phyloP scores from a whole-genome alignment of 2,888 invertebrate genomes.

The Lysandra bellargus region DNA sequence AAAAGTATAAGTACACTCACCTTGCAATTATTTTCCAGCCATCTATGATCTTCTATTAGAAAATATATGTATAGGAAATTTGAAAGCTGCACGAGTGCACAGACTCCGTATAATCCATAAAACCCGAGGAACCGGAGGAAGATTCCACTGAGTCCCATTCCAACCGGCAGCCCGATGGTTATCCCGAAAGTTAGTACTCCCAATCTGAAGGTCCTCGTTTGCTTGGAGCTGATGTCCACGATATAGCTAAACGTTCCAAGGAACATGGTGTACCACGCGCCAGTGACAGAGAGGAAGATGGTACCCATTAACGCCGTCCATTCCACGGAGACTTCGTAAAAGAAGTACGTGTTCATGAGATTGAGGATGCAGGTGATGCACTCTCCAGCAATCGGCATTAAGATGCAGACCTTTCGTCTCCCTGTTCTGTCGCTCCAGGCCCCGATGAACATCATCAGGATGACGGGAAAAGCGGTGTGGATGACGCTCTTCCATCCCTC shows the following conservation, averaged over 20 bases:
- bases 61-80: constrained; percentile 71
- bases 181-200: constrained; percentile 76
- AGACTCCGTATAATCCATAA: constrained; percentile 75
- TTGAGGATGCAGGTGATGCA: constrained; percentile 73
- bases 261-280: constrained; percentile 81
- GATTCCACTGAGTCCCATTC: constrained; percentile 70
- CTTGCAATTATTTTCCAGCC: constrained; percentile 57
- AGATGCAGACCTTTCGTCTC: constrained; percentile 80
- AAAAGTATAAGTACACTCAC: constrained; percentile 50
- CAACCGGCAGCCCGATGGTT: constrained; percentile 72
- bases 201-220: constrained; percentile 81
- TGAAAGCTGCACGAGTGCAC: constrained; percentile 61
- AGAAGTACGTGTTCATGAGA: constrained; percentile 78
- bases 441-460: constrained; percentile 80
- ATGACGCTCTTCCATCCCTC: constrained; percentile 79
- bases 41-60: constrained; percentile 67
- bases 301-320: constrained; percentile 77
- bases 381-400: constrained; percentile 79
- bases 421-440: constrained; percentile 83
- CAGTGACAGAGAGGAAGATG: constrained; percentile 74
- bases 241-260: constrained; percentile 82
- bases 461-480: constrained; percentile 75
- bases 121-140: constrained; percentile 65
- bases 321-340: constrained; percentile 77
- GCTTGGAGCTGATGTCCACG: constrained; percentile 79